Percentiles rank a stretch among this genome's conserved stretches.
These are phyloP conservation scores for Cladorhizidae sp. DNA, from an alignment of 37 sponge, comb jelly and placozoan species.

Conservation along the genomic window DNA sequence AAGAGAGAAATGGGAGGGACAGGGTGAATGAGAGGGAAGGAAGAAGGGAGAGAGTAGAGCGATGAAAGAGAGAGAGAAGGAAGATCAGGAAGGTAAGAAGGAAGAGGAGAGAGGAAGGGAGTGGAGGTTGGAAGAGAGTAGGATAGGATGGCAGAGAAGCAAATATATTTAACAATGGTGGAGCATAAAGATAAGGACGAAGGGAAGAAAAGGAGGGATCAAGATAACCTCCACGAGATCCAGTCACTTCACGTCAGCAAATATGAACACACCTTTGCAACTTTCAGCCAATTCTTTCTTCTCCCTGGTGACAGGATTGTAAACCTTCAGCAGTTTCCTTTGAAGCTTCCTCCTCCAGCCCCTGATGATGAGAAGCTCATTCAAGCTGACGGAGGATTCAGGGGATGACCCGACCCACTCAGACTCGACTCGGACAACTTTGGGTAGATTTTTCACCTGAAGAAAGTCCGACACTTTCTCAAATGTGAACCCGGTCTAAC, in stretches of 20 bases:
- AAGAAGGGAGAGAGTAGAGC: not conserved
- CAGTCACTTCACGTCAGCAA: not conserved
- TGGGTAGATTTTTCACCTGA: conserved; percentile 31
- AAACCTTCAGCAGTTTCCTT: conserved; percentile 32
- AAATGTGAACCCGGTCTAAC: conserved; percentile 26
- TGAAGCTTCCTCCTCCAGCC: conserved; percentile 7
- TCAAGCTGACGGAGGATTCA: conserved; percentile 24
- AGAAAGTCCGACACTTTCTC: conserved; percentile 49
- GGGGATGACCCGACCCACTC: conserved; percentile 13
- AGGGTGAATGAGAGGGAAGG: not conserved
- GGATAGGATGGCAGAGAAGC: too few relatives aligned
- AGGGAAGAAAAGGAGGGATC: too few relatives aligned
- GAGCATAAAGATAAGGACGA: too few relatives aligned
- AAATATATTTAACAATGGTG: too few relatives aligned
- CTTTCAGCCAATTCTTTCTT: conserved; percentile 47
- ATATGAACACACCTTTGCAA: conserved; percentile 12
- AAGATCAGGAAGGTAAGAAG: not conserved
- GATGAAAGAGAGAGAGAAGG: not conserved
- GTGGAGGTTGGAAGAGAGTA: not conserved
- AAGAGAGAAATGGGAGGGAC: not conserved
- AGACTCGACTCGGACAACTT: conserved; percentile 25
- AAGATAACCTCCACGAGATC: too few relatives aligned
- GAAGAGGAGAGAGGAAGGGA: not conserved
- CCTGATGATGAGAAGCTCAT: conserved; percentile 45
- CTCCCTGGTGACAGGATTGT: conserved; percentile 8